A percentile compares a stretch with the other conserved stretches of the same genome.
Evolutionary conservation across 2,113 vertebrate species (phyloP).

Genomic region (Suncus etruscus): DNA sequence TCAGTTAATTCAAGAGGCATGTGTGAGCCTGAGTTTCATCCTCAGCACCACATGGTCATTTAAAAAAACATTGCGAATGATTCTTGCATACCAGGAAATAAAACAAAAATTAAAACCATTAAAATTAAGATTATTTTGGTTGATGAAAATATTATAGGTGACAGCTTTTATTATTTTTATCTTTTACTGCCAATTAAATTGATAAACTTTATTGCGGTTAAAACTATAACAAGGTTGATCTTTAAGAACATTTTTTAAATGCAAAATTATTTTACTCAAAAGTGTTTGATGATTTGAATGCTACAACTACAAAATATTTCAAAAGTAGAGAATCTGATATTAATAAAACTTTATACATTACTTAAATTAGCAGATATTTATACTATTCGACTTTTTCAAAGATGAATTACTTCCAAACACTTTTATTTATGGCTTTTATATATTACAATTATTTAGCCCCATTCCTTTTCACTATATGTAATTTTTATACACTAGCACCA

Average conservation of each 20-base stretch:
- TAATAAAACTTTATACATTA: conserved; percentile 94
- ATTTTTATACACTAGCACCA: conserved; percentile 90
- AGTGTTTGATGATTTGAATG: conserved; percentile 88
- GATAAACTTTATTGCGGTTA: conserved; percentile 90
- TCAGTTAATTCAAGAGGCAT: too few relatives aligned
- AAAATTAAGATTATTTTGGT: neutral
- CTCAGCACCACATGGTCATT: too few relatives aligned
- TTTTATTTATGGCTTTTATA: conserved; percentile 88
- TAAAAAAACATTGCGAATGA: too few relatives aligned
- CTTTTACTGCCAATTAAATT: conserved; percentile 83
- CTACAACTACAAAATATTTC: conserved; percentile 89
- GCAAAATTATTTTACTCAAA: conserved; percentile 90
- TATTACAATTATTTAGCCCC: conserved; percentile 91
- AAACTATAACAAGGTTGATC: conserved; percentile 90
- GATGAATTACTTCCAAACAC: conserved; percentile 88
- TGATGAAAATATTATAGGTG: neutral
- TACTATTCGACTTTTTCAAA: conserved; percentile 89
- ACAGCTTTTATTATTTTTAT: neutral
- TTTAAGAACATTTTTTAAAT: conserved; percentile 89
- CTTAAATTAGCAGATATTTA: conserved; percentile 89
- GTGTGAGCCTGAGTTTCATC: too few relatives aligned
- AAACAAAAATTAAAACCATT: too few relatives aligned
- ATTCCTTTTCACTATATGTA: conserved; percentile 78
- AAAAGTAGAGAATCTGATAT: conserved; percentile 87
- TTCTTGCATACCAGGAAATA: too few relatives aligned